Evolutionary conservation across 2,113 vertebrate genomes (phyloP), one percentile per base, ranked within the genome.

Genomic region (Oxyura jamaicensis): DNA sequence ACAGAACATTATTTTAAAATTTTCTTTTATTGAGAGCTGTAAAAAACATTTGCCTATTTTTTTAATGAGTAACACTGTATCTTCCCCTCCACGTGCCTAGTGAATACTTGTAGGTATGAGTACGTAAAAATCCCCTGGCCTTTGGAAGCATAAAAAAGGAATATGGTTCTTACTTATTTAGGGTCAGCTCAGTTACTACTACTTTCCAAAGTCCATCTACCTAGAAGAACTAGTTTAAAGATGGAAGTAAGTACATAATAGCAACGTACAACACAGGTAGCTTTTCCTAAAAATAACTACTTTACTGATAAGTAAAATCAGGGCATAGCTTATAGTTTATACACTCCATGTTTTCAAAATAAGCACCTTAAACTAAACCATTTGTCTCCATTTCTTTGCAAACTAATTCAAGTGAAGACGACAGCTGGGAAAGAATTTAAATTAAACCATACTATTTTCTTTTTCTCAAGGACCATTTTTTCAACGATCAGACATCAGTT

Each of bases 231-330:
- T 35, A 31, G 60, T 46, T 48, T 21, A 35, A 89, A 86, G 22
- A 29, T 62, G 22, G 36, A 72, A 59, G 41, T 7, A 68, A 73
- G 13, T 56, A 44, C 39, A 8, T 83, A 76, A 19, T 74, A 29
- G 22, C 60, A 46, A 68, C 7, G 4, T 69, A 67, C 14, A 13
- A 29, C 36, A 60, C 41, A 60, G 25, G 42, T 66, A 58, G 56
- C 29, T 86, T 92, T 68, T 36, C 41, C 28, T 59, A 63, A 36
- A 66, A 92, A 88, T 85, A 75, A 86, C 72, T 65, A n/a, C 19
- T 81, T 58, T 33, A 17, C 17, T 56, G 56, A 62, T 76, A 42
- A 83, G 22, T 39, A 89, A 89, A 77, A 84, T 58, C 55, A 21
- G 29, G 55, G 65, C 56, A 4, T 35, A 25, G 28, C 62, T 59